Evolutionary conservation across 2,113 vertebrate genomes (phyloP).

Genomic region (Sorex araneus): DNA sequence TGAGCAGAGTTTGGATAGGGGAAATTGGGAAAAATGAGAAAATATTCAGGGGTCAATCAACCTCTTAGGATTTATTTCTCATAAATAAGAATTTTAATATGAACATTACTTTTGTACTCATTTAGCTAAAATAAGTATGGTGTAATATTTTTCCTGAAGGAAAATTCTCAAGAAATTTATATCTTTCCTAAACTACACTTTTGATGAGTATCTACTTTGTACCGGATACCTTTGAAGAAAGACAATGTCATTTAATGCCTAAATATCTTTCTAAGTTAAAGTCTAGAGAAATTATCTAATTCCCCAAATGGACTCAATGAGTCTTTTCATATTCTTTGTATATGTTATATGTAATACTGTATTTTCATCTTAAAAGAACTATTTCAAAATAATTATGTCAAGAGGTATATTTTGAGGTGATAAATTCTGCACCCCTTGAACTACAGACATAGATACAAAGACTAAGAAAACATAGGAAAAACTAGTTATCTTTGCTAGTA

Average conservation of each 20-base stretch:
- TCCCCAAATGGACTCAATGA: not conserved
- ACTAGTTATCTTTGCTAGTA: too few species aligned
- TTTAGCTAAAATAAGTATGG: conserved; percentile 10
- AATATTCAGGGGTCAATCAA: not conserved
- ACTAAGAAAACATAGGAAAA: too few species aligned
- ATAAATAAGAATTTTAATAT: not conserved
- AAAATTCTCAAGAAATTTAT: not conserved
- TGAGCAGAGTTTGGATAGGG: not conserved
- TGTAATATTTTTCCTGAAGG: not conserved
- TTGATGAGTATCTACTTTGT: conserved; percentile 32
- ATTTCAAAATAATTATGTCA: too few species aligned
- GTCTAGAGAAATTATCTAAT: not conserved
- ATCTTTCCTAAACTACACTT: not conserved
- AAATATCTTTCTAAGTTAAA: not conserved
- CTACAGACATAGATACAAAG: too few species aligned
- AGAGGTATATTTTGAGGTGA: too few species aligned
- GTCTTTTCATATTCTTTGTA: too few species aligned
- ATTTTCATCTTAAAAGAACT: too few species aligned
- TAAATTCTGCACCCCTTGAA: too few species aligned
- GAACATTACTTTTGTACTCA: not conserved
- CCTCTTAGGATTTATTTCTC: not conserved
- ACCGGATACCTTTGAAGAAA: not conserved
- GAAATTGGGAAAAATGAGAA: not conserved
- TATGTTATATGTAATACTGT: too few species aligned
- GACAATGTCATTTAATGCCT: not conserved